A percentile compares a stretch with the other conserved stretches of the same genome.
Evolutionary conservation across 2,797 vertebrate species (phyloP).

Genomic region (Halcyon chelicuti): DNA sequence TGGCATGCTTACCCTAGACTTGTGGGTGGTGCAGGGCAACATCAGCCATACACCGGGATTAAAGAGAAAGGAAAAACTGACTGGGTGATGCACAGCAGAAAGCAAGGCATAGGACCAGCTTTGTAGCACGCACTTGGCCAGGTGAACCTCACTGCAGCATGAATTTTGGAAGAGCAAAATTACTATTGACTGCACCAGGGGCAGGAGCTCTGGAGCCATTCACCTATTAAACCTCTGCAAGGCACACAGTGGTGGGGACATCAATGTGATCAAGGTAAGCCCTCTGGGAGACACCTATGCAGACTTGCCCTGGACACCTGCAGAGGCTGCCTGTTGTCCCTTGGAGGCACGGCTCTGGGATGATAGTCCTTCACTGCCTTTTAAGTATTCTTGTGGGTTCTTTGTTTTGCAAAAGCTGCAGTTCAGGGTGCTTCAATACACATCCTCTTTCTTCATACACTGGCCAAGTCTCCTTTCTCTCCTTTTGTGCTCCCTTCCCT

Average conservation of each 20-base stretch:
- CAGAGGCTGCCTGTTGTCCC: not conserved
- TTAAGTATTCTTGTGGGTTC: not conserved
- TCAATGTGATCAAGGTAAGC: not conserved
- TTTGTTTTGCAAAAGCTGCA: not conserved
- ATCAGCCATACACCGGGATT: not conserved
- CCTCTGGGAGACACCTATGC: not conserved
- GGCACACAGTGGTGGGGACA: not conserved
- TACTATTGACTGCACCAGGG: not conserved
- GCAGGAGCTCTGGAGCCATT: not conserved
- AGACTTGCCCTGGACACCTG: not conserved
- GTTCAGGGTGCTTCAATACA: not conserved
- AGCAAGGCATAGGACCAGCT: accelerated
- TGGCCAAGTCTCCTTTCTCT: not conserved
- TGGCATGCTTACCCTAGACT: not conserved
- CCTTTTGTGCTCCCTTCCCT: not conserved
- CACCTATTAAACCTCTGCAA: not conserved
- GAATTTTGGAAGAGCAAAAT: not conserved
- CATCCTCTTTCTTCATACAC: not conserved
- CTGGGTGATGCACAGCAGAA: not conserved
- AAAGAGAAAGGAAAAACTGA: not conserved
- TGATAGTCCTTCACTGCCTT: not conserved
- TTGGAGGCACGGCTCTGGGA: not conserved
- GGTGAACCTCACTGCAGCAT: not conserved
- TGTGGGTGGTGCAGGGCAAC: not conserved
- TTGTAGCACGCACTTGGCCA: accelerated